Percentiles rank a stretch among this genome's conserved stretches.
These are phyloP conservation scores for Trichonephila clavata DNA, from an alignment of 1,140 invertebrate genomes.

Conservation along the genomic window DNA sequence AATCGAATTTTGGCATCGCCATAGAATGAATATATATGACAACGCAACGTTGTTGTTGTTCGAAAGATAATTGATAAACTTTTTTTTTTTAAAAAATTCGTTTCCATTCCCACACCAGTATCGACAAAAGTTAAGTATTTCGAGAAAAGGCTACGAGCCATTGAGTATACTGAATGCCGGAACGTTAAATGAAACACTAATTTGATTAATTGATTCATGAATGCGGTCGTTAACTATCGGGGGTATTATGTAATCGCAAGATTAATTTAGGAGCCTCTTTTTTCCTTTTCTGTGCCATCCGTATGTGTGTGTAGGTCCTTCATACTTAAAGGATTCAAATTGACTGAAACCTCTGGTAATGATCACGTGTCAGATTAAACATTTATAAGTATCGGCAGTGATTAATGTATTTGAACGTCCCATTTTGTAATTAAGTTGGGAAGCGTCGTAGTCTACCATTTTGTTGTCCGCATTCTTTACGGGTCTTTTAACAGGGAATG, in stretches of 20 bases:
- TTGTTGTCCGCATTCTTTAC: constrained; percentile 30
- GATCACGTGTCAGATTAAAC: constrained; percentile 30
- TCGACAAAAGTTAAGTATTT: constrained; percentile 28
- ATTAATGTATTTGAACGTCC: constrained; percentile 16
- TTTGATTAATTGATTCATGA: constrained; percentile 37
- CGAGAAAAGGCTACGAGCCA: background rate
- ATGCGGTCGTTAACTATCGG: constrained; percentile 13
- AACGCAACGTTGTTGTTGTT: background rate
- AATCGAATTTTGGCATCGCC: constrained; percentile 1
- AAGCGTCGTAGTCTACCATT: background rate
- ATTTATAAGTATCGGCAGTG: constrained; percentile 27
- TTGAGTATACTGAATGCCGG: background rate
- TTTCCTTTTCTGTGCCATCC: background rate
- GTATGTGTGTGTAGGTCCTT: background rate
- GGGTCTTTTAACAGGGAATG: background rate
- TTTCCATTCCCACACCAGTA: background rate
- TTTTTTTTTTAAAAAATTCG: background rate
- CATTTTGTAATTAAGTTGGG: constrained; percentile 23
- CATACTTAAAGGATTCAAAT: background rate
- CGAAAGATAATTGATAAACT: constrained; percentile 29
- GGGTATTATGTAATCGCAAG: constrained; percentile 1
- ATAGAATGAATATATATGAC: constrained; percentile 28
- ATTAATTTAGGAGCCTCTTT: background rate
- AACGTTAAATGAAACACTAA: constrained; percentile 23
- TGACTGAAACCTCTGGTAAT: background rate